phyloP scores from a whole-genome alignment of 2,888 invertebrate species.

The Pandemis corylana region DNA sequence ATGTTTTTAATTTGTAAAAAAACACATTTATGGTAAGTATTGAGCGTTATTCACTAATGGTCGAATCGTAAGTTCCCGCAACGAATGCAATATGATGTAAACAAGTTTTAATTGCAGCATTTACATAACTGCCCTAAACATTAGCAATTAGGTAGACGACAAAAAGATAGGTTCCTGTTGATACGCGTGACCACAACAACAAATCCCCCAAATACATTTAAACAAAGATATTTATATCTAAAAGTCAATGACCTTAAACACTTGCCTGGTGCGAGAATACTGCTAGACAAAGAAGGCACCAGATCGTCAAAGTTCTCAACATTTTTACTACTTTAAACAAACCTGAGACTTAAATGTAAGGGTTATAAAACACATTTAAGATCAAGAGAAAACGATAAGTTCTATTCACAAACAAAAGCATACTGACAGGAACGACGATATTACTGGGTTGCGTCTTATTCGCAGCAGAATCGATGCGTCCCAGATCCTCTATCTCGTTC shows the following conservation, averaged over 20 bases:
- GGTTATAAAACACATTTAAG: neutral
- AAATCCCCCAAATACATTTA: neutral
- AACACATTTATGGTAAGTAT: no score
- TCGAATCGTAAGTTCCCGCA: no score
- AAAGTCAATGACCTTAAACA: constrained; percentile 19
- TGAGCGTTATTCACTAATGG: no score
- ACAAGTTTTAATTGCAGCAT: no score
- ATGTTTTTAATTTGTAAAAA: no score
- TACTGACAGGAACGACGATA: constrained; percentile 16
- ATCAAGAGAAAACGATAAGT: constrained; percentile 10
- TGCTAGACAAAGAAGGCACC: constrained; percentile 41
- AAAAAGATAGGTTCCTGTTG: no score
- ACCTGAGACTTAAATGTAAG: neutral
- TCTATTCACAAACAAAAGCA: constrained; percentile 24
- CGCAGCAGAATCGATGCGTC: constrained; percentile 8
- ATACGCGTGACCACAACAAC: neutral
- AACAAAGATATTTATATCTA: neutral
- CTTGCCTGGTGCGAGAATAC: constrained; percentile 45
- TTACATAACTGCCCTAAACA: no score
- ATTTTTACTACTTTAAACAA: constrained; percentile 1
- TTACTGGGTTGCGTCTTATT: constrained; percentile 3
- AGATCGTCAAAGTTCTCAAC: neutral
- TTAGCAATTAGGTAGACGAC: neutral
- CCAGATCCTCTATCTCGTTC: constrained; percentile 17
- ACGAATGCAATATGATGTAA: no score